Base-by-base conservation (phyloP, 2,888 invertebrate species). In the Pristionchus fissidentatus region DNA sequence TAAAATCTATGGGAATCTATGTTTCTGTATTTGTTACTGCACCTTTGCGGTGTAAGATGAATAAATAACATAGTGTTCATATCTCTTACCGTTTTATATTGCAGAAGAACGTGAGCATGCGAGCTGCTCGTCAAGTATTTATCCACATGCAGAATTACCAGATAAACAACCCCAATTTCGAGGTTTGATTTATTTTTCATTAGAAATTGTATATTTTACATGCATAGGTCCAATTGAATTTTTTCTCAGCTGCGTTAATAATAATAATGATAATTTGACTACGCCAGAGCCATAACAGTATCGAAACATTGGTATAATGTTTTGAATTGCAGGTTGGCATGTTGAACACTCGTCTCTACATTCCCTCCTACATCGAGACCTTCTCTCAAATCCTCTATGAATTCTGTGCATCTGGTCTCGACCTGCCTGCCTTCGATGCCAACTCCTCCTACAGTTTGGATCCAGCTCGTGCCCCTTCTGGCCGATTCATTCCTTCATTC, bases 131-230 rank as follows among this genome's bases (percentile, higher is more conserved):
- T 66, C 52, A 26, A 32, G 13, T 41, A 19, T 29, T 83, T 26
- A 70, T n/a, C 32, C 10, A 15, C 13, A 83, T 83, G n/a, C 32
- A 73, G 26, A 73, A 83, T n/a, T 52, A 70, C 15, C 43, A 66
- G 22, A 83, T 83, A n/a, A 83, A 83, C 41, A n/a, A 57, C 32
- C 83, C 83, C n/a, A 70, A 70, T 15, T 83, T 83, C 26, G 60
- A 83, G 43, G 70, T 73, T 38, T 32, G 3, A 41, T 41, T 41
- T 62, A 62, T 35, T 10, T 70, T 15, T 35, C n/a, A n/a, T n/a
- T n/a, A n/a, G n/a, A n/a, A n/a, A n/a, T n/a, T 41, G 8, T 32
- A 10, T 38, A 10, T 22, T 35, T 19, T n/a, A 73, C 38, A 66
- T 66, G 60, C n/a, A n/a, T n/a, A n/a, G n/a, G n/a, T n/a, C n/a